Conservation (phyloP, 2,113 vertebrate species). For the Chloroceryle aenea region DNA sequence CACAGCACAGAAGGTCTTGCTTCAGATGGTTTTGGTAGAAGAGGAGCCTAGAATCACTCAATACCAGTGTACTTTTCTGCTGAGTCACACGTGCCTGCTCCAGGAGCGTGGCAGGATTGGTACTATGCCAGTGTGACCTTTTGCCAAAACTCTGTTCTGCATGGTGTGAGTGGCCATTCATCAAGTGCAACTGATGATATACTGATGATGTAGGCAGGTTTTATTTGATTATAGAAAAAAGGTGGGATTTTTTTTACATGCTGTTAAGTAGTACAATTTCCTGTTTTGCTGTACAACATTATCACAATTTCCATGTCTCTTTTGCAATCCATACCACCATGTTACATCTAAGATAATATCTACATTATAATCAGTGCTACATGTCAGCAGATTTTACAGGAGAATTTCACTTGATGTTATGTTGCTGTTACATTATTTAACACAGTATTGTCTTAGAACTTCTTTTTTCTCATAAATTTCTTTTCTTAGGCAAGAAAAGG, state of each 20-base stretch:
- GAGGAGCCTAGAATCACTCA: not conserved
- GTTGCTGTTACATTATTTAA: not conserved
- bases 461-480: not conserved
- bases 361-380: not conserved
- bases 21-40: not conserved
- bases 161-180: not conserved
- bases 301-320: not conserved
- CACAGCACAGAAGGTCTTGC: not conserved
- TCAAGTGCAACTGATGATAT: not conserved
- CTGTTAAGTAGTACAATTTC: not conserved
- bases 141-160: not conserved
- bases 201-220: not conserved
- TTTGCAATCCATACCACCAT: not conserved
- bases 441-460: not conserved
- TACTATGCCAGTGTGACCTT: not conserved
- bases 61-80: accelerated
- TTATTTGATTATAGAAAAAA: not conserved
- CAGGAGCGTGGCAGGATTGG: accelerated
- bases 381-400: not conserved
- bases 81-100: not conserved
- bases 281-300: not conserved
- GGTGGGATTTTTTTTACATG: not conserved
- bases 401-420: not conserved
- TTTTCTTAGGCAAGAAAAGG: slow-evolving; percentile 2
- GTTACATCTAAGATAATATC: not conserved